Percentiles rank a stretch among this genome's conserved stretches.
phyloP scores from a whole-genome alignment of 2,888 invertebrate genomes.

The Rhabditoides inermis region DNA sequence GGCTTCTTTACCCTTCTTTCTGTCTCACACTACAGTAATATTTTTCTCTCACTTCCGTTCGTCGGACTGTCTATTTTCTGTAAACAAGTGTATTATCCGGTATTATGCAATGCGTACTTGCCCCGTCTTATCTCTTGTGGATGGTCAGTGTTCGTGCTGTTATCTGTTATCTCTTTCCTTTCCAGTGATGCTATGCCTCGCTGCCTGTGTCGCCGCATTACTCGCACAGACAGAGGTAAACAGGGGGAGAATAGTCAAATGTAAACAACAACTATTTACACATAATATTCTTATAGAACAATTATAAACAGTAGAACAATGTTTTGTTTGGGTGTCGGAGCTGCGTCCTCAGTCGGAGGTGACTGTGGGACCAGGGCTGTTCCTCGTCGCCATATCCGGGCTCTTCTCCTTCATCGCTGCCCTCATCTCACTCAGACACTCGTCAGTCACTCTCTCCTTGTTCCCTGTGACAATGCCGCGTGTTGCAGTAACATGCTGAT shows the following conservation, averaged over 20 bases:
- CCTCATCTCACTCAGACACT: constrained; percentile 23
- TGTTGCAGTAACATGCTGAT: constrained; percentile 17
- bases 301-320: no score
- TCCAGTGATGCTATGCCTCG: constrained; percentile 30
- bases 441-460: constrained; percentile 7
- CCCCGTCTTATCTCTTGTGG: neutral
- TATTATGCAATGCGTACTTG: neutral
- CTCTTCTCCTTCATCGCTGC: constrained; percentile 27
- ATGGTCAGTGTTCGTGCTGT: neutral
- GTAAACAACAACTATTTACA: no score
- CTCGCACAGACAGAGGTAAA: constrained; percentile 27
- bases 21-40: neutral
- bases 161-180: neutral
- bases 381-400: constrained; percentile 25
- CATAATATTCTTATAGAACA: no score
- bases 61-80: neutral
- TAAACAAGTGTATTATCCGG: neutral
- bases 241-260: no score
- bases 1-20: no score
- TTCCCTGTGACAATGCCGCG: neutral
- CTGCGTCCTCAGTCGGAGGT: constrained; percentile 24
- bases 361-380: constrained; percentile 28
- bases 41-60: neutral
- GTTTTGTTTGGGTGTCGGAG: no score
- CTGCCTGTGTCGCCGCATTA: constrained; percentile 24